Conservation (phyloP, 2,797 vertebrate genomes). For the Squalus acanthias region DNA sequence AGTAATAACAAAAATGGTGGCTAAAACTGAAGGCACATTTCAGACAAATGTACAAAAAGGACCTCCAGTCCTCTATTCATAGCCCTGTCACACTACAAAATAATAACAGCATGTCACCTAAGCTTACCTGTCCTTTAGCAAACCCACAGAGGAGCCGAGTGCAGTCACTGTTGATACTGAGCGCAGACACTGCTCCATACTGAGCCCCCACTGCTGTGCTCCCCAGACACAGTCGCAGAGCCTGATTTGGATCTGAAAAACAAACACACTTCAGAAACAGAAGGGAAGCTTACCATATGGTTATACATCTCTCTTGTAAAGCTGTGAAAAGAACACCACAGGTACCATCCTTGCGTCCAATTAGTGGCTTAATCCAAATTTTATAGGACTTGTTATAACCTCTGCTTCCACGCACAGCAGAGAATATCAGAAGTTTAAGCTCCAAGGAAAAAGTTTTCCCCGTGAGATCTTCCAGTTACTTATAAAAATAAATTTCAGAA, state of each 20-base stretch:
- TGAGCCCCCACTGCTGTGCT: slow-evolving; percentile 83
- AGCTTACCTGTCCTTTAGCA: slow-evolving; percentile 86
- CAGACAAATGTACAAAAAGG: neutral
- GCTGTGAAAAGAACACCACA: neutral
- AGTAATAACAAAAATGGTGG: neutral
- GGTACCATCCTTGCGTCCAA: neutral
- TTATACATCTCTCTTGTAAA: neutral
- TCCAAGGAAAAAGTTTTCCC: neutral
- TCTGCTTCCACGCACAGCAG: neutral
- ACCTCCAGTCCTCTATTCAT: neutral
- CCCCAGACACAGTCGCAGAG: slow-evolving; percentile 85
- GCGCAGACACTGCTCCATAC: slow-evolving; percentile 88
- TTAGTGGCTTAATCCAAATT: neutral
- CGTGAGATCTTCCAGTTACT: neutral
- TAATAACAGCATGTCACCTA: neutral
- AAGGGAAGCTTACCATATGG: neutral
- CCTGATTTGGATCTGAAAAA: slow-evolving; percentile 84
- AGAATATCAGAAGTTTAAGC: neutral
- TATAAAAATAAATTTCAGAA: neutral
- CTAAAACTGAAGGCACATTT: neutral
- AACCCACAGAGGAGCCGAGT: slow-evolving; percentile 91
- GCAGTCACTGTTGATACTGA: slow-evolving; percentile 91
- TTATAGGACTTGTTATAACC: neutral
- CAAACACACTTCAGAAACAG: slow-evolving; percentile 23
- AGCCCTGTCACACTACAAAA: neutral